phyloP scores from a whole-genome alignment of 2,113 vertebrate genomes.

The Pagrus major region DNA sequence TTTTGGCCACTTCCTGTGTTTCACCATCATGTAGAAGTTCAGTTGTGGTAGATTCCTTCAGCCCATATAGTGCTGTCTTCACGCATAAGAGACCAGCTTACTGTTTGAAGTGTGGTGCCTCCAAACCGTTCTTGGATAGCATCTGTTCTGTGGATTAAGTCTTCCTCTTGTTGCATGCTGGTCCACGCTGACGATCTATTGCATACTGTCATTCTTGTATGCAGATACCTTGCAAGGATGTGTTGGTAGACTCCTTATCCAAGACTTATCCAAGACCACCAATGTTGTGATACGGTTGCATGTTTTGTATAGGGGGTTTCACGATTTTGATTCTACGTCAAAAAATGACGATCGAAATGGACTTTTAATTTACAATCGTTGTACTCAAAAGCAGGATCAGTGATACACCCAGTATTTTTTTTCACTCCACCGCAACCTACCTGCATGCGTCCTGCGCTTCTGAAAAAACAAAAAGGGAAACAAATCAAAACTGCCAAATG shows the following conservation, averaged over 20 bases:
- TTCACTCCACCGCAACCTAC: no score
- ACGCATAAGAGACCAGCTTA: background rate
- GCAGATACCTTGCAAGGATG: background rate
- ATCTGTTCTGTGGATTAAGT: background rate
- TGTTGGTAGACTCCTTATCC: background rate
- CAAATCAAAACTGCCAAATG: no score
- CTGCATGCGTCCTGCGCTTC: no score
- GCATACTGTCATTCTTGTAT: background rate
- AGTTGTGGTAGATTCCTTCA: background rate
- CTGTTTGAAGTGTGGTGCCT: background rate
- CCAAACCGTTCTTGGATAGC: background rate
- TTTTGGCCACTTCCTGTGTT: background rate
- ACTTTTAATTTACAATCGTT: no score
- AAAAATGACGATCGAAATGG: no score
- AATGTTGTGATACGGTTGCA: background rate
- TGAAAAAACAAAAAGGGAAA: no score
- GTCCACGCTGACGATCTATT: background rate
- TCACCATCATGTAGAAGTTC: background rate
- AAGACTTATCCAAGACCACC: background rate
- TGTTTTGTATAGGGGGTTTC: no score
- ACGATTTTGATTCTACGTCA: no score
- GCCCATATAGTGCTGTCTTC: background rate
- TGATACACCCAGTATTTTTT: no score
- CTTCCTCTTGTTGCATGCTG: background rate
- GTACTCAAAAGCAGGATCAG: no score